Evolutionary conservation across 2,113 vertebrate species (phyloP), one percentile per base, ranked within the genome.

Genomic region (Silurus asotus): DNA sequence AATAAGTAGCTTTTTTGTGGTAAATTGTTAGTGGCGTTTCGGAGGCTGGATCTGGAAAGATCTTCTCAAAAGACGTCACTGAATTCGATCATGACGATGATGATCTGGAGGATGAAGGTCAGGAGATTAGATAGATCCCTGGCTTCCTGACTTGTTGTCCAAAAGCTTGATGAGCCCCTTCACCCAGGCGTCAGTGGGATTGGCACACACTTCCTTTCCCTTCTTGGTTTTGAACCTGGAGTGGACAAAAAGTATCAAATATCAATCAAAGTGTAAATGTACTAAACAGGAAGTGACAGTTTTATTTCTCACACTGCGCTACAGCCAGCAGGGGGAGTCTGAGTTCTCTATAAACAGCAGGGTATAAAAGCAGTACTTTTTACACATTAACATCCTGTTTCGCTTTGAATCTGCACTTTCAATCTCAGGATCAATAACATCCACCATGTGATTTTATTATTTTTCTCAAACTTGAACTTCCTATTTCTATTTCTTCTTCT

Each of bases 171-270:
- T 91, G 84, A 92, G 69, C 0, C 88, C 28, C 84, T 91, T 87
- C 84, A 95, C 93, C 95, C 95, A 95, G 0, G 17, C 0, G 13
- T 78, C 90, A 6, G 91, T 88, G 28, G 93, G 88, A 0, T 49
- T 89, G 75, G 78, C 93, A 45, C 95, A 95, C 85, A 95, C 62
- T 53, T 87, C 51, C 4, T 58, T 83, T 7, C 92, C 91, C 0
- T 2, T 15, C 17, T 20, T 84, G 0, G 90, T 94, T 70, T 15
- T 92, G 15, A 95, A 86, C 85, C 94, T 95, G 90, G 3, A 62
- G 5, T 28, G 17, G 13, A 11, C 49, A 45, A 62, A 13, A 59
- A 55, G 28, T 0, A 74, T 11, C 23, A 10, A 72, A 4, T 4
- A 48, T 48, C 37, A 48, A 20, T 2, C 7, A 19, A 48, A 72